Conservation (phyloP, 64 coral and sea anemone genomes). For the Montipora sp. region DNA sequence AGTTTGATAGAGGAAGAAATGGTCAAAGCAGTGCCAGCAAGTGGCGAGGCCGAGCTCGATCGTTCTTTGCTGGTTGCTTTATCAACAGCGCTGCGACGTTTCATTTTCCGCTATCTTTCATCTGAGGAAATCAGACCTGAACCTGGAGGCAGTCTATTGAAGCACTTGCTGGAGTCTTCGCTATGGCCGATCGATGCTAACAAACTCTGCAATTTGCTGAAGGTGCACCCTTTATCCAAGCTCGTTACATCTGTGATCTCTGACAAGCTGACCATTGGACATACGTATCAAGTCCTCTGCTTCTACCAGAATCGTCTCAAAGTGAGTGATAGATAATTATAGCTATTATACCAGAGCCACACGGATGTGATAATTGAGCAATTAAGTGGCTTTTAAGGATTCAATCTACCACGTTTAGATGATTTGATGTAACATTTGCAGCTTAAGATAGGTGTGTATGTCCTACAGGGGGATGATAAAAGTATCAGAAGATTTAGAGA, state of each 20-base stretch:
- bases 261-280: slow-evolving; percentile 16
- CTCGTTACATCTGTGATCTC: not conserved
- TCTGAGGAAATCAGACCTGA: slow-evolving; percentile 77
- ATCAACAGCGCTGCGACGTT: slow-evolving; percentile 79
- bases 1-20: slow-evolving; percentile 56
- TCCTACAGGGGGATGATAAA: no score
- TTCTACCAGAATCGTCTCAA: slow-evolving; percentile 43
- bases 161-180: slow-evolving; percentile 70
- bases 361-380: no score
- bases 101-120: slow-evolving; percentile 92
- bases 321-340: not conserved
- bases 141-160: slow-evolving; percentile 30
- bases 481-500: no score
- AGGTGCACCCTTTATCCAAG: not conserved
- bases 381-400: not conserved
- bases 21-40: slow-evolving; percentile 19
- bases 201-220: not conserved
- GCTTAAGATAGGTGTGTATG: no score
- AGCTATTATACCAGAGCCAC: not conserved
- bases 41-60: not conserved
- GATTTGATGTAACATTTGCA: no score
- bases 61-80: slow-evolving; percentile 43
- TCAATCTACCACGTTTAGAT: no score
- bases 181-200: slow-evolving; percentile 77
- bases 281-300: slow-evolving; percentile 29